Evolutionary conservation across 2,797 vertebrate genomes (phyloP), one percentile per base, ranked within the genome.

Genomic region (Leptoclinus maculatus): DNA sequence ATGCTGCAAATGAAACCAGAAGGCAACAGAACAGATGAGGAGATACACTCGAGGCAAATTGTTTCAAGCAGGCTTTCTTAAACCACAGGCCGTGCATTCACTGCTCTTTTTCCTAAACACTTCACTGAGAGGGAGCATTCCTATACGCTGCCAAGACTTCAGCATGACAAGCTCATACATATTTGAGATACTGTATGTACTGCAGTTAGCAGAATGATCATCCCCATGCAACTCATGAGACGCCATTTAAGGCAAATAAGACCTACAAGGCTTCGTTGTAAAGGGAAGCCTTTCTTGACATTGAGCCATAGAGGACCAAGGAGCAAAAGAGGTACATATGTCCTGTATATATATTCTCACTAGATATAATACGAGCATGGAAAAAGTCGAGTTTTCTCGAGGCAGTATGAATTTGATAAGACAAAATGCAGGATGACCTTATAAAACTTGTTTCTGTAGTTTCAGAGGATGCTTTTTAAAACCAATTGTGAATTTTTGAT

Each of bases 1-100:
- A 88, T 78, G 66, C 45, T 71, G 59, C 78, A 84, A 88, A 89
- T 68, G 7, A 86, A 80, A 88, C 79, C 27, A 76, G 51, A 73
- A 63, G 64, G 72, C 41, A 84, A 85, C 25, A 72, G 21, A 72
- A 80, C 36, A 79, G 59, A 84, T 66, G 69, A 82, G 66, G 78
- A 80, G 41, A 69, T 41, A 66, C 6, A 76, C 19, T 56, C 6
- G 13, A 13, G 72, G 58, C 54, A 76, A 60, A 71, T 4, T 13
- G 3, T 62, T 74, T 79, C 29, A 63, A 65, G 38, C 56, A 49
- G 36, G 21, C 8, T 36, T 51, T 47, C 32, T 65, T 19, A 58
- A 63, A 74, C 14, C 17, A 2, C 3, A 67, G 5, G 3, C 11
- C 39, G 53, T 65, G 54, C 36, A 36, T 49, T 51, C 36, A 39